Percentiles rank a stretch among this genome's conserved stretches.
Evolutionary conservation across 2,113 vertebrate genomes (phyloP).

Genomic region (Odocoileus hemionus): DNA sequence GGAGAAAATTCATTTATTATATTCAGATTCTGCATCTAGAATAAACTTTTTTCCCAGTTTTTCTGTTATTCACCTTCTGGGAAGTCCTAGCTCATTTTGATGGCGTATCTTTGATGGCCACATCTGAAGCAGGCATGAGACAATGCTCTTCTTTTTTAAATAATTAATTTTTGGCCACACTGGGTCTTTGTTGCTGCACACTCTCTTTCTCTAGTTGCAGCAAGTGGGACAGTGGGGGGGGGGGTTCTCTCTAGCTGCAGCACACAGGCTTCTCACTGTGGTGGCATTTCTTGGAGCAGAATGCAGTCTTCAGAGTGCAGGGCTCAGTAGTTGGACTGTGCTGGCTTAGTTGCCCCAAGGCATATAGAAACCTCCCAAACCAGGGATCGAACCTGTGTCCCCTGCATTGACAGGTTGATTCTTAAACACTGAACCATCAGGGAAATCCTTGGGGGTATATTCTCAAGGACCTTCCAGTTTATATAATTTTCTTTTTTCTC

Average conservation of each 20-base stretch:
- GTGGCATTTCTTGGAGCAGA: not conserved
- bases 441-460: not conserved
- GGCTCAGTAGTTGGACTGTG: not conserved
- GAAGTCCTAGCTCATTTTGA: not conserved
- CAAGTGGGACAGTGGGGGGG: rapidly evolving
- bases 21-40: not conserved
- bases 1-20: not conserved
- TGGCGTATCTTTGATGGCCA: not conserved
- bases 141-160: not conserved
- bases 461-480: too few species aligned
- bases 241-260: not conserved
- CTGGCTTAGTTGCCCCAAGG: not conserved
- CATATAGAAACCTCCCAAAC: not conserved
- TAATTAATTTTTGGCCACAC: not conserved
- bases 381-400: not conserved
- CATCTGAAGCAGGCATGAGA: not conserved
- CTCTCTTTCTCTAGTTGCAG: not conserved
- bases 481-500: not conserved
- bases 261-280: not conserved
- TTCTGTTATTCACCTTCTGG: not conserved
- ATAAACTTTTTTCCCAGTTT: not conserved
- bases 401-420: not conserved
- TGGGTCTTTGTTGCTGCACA: not conserved
- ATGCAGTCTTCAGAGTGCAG: not conserved
- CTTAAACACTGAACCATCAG: not conserved